Percentiles rank a stretch among this genome's conserved stretches.
Conservation (phyloP, 23 tunicate species). For the Ascidia mentula region DNA sequence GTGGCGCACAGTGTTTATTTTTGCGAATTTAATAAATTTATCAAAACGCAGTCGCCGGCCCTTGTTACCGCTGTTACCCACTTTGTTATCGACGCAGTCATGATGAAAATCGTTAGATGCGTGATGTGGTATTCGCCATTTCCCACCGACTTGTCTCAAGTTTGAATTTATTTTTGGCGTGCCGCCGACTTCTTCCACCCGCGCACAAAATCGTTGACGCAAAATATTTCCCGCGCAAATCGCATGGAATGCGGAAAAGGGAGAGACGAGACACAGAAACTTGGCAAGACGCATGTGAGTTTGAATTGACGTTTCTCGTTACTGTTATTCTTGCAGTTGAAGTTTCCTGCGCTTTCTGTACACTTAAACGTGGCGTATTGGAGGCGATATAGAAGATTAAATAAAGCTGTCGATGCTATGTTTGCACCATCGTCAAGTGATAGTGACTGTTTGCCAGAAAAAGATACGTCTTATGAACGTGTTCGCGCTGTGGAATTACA, state of each 20-base stretch:
- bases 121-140: background rate
- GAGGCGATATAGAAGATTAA: background rate
- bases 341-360: background rate
- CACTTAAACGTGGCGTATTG: background rate
- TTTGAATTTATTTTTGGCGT: background rate
- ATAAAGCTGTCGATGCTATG: slow-evolving; percentile 5
- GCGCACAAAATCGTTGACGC: slow-evolving; percentile 4
- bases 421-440: slow-evolving; percentile 7
- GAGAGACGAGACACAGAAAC: slow-evolving; percentile 4
- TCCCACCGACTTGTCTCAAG: background rate
- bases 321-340: background rate
- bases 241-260: background rate
- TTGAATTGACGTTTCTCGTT: background rate
- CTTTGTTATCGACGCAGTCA: background rate
- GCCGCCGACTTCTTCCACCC: background rate
- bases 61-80: background rate
- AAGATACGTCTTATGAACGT: slow-evolving; percentile 2
- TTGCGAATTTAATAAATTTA: background rate
- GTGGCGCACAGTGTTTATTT: background rate
- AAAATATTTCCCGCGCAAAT: slow-evolving; percentile 4
- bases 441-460: slow-evolving; percentile 7
- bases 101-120: background rate
- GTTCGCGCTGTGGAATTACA: background rate
- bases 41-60: background rate
- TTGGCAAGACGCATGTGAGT: background rate